A percentile compares a stretch with the other conserved stretches of the same genome.
These are phyloP conservation scores for Daphoenositta chrysoptera DNA, from an alignment of 2,113 vertebrate genomes.

Conservation along the genomic window DNA sequence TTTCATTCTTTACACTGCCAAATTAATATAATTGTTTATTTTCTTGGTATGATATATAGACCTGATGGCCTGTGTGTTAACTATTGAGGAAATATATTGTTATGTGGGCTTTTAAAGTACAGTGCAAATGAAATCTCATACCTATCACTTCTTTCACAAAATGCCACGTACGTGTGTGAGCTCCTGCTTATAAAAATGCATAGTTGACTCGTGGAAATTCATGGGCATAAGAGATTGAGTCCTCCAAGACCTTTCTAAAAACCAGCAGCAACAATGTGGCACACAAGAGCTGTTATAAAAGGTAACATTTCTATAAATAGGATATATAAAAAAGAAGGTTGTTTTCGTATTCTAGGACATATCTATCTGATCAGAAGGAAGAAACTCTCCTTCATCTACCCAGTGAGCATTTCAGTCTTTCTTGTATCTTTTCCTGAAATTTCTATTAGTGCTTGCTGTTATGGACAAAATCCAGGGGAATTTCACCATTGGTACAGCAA, in stretches of 20 bases:
- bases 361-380: not conserved
- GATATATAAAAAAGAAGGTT: not conserved
- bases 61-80: not conserved
- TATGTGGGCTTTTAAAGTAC: not conserved
- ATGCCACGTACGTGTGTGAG: not conserved
- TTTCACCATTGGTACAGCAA: not conserved
- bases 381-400: not conserved
- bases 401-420: not conserved
- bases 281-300: not conserved
- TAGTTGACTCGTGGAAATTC: not conserved
- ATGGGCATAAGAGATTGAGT: not conserved
- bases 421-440: not conserved
- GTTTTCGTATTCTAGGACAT: not conserved
- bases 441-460: not conserved
- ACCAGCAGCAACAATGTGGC: not conserved
- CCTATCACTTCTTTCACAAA: not conserved
- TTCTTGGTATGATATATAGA: not conserved
- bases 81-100: not conserved
- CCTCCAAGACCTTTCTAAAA: not conserved
- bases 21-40: not conserved
- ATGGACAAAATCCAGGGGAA: not conserved
- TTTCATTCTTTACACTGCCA: not conserved
- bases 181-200: not conserved
- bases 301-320: not conserved
- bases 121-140: not conserved